phyloP scores from a whole-genome alignment of 2,113 vertebrate species.

The Mellivora capensis region DNA sequence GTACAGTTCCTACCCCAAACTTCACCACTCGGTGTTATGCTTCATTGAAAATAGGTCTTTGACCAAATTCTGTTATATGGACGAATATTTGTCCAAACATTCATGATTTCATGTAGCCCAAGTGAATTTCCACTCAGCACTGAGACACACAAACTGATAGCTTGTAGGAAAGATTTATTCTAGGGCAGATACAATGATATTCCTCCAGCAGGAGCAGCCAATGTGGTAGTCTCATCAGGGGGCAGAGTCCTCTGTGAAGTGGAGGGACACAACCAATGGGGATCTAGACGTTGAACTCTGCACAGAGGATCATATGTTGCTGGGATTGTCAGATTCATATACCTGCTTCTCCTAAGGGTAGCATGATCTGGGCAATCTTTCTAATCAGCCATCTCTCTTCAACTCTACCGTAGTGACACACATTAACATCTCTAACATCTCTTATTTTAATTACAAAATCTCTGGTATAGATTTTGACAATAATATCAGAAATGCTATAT shows the following conservation, averaged over 20 bases:
- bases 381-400: neutral
- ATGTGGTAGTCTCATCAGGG: neutral
- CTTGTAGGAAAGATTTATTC: neutral
- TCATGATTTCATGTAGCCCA: neutral
- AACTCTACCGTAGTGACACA: neutral
- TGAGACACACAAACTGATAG: neutral
- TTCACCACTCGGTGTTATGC: neutral
- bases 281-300: neutral
- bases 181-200: neutral
- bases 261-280: neutral
- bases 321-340: neutral
- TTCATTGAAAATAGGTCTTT: neutral
- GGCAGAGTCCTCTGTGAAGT: neutral
- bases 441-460: neutral
- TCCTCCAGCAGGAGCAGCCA: neutral
- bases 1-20: neutral
- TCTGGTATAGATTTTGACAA: neutral
- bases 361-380: neutral
- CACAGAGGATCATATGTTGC: neutral
- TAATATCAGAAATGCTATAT: slow-evolving; percentile 14
- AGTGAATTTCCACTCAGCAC: neutral
- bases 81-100: neutral
- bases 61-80: neutral
- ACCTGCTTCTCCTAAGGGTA: neutral
- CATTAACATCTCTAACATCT: neutral